A percentile compares a stretch with the other conserved stretches of the same genome.
Evolutionary conservation across 30 jellyfish, hydroid and myxozoan genomes (phyloP).

Genomic region (Sanderia malayensis): DNA sequence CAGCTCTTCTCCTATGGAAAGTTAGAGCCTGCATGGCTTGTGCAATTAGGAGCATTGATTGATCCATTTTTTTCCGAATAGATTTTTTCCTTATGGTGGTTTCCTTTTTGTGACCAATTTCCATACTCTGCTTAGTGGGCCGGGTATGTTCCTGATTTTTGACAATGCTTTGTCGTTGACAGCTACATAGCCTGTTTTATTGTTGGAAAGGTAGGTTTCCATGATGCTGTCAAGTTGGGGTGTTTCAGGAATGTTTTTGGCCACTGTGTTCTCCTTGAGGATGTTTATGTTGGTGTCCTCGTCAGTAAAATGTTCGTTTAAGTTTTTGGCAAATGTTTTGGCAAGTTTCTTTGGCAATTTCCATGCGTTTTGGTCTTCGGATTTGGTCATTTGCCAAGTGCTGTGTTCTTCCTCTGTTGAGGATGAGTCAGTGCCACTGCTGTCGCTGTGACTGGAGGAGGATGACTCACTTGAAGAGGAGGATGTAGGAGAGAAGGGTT

Average conservation of each 20-base stretch:
- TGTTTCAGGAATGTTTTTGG: background rate
- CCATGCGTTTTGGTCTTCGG: background rate
- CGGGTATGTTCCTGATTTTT: background rate
- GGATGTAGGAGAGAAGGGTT: background rate
- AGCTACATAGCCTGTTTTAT: background rate
- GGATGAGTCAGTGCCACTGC: conserved; percentile 3
- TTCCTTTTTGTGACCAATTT: background rate
- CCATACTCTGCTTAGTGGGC: background rate
- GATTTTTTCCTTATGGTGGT: background rate
- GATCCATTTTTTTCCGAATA: background rate
- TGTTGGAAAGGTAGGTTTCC: background rate
- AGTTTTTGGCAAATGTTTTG: background rate
- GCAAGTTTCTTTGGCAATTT: background rate
- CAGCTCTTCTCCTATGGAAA: background rate
- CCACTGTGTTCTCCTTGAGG: background rate
- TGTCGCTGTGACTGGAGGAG: background rate
- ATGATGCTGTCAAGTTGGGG: background rate
- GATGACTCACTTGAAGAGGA: background rate
- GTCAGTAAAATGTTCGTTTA: background rate
- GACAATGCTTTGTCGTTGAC: background rate
- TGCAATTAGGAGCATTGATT: background rate
- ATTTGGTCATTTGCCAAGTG: background rate
- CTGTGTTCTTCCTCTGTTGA: background rate
- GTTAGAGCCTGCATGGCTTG: conserved; percentile 1
- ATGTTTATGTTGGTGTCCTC: background rate